Conservation (phyloP, 2,113 vertebrate species). For the Monarcha castaneiventris region DNA sequence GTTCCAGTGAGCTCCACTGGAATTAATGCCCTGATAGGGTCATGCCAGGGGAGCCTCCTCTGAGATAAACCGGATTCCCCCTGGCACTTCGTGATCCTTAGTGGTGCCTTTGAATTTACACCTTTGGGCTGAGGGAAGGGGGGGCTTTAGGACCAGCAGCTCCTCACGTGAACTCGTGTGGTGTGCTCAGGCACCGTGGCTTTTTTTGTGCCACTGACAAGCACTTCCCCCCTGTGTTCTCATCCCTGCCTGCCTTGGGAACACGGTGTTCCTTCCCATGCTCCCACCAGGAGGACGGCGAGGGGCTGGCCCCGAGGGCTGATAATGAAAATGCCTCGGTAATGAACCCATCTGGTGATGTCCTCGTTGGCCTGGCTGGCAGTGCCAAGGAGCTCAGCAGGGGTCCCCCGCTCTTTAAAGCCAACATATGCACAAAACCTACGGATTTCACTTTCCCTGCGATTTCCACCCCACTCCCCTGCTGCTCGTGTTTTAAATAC, state of each 20-base stretch:
- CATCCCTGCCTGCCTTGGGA: conserved; percentile 34
- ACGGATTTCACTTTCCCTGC: conserved; percentile 35
- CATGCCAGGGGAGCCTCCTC: neutral
- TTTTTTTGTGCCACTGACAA: conserved; percentile 38
- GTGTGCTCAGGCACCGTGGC: neutral
- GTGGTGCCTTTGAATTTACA: neutral
- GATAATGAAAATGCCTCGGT: conserved; percentile 44
- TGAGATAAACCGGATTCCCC: neutral
- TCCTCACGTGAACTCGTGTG: neutral
- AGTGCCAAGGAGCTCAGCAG: conserved; percentile 47
- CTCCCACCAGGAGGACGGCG: conserved; percentile 39
- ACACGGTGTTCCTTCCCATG: conserved; percentile 69
- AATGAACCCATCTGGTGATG: conserved; percentile 63
- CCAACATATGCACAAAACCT: conserved; percentile 59
- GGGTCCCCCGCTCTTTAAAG: conserved; percentile 47
- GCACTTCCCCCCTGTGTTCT: conserved; percentile 43
- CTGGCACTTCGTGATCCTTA: neutral
- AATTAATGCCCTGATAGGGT: conserved; percentile 12
- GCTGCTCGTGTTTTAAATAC: conserved; percentile 48
- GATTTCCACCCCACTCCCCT: conserved; percentile 20
- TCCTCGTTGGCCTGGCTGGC: conserved; percentile 46
- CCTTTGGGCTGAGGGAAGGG: neutral
- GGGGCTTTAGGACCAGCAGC: neutral
- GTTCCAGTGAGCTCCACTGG: neutral
- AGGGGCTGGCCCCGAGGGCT: conserved; percentile 56